Evolutionary conservation across 2,888 invertebrate species (phyloP).

Genomic region (Metopia argyrocephala): DNA sequence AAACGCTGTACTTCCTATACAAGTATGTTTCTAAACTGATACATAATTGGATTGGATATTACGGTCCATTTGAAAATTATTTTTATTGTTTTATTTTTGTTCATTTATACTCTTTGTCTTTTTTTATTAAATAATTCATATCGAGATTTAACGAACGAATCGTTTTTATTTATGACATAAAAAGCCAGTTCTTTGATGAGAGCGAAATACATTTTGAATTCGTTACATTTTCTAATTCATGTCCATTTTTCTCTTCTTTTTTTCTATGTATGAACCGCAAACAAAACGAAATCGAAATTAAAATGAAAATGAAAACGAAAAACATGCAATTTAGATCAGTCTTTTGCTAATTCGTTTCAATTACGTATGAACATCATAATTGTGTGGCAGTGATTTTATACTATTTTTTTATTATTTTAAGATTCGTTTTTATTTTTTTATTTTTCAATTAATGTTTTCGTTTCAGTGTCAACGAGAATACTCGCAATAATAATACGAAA

Average conservation of each 20-base stretch:
- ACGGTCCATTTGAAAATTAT: too few relatives aligned
- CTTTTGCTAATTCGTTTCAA: background rate
- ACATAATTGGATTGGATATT: too few relatives aligned
- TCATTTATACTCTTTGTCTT: too few relatives aligned
- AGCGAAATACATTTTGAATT: constrained; percentile 3
- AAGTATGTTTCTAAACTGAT: too few relatives aligned
- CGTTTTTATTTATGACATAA: too few relatives aligned
- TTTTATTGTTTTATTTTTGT: too few relatives aligned
- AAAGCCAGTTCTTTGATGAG: background rate
- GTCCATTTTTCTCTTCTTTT: too few relatives aligned
- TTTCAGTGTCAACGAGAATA: constrained; percentile 8
- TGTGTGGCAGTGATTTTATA: constrained; percentile 22
- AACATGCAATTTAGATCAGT: background rate
- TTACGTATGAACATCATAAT: constrained; percentile 34
- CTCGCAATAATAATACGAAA: background rate
- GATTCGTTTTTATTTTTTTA: background rate
- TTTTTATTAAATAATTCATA: too few relatives aligned
- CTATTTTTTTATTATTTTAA: background rate
- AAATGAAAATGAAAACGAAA: constrained; percentile 13
- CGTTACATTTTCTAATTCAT: constrained; percentile 21
- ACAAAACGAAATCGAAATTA: too few relatives aligned
- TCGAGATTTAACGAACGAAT: too few relatives aligned
- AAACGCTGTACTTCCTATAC: too few relatives aligned
- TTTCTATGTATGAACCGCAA: too few relatives aligned
- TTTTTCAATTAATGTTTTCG: background rate